Conservation (phyloP, 1,140 invertebrate species). For the Coboldia fuscipes region DNA sequence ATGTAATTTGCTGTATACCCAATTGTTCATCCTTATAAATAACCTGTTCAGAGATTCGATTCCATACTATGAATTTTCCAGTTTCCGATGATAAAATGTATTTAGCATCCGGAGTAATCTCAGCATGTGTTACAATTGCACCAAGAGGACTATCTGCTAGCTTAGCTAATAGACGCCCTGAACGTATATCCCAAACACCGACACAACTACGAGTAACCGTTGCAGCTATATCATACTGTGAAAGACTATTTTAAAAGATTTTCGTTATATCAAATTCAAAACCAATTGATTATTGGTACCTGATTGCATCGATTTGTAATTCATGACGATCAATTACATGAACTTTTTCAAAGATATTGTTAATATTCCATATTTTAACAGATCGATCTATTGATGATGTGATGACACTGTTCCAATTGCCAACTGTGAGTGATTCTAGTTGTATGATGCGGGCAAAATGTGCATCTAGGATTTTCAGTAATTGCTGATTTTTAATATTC, state of each 20-base stretch:
- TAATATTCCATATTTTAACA: conserved; percentile 98
- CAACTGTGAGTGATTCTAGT: conserved; percentile 61
- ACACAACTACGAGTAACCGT: conserved; percentile 83
- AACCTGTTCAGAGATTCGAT: conserved; percentile 59
- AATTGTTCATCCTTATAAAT: conserved; percentile 66
- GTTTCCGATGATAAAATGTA: conserved; percentile 81
- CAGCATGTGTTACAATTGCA: conserved; percentile 83
- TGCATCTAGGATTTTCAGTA: conserved; percentile 85
- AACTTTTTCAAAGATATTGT: conserved; percentile 96
- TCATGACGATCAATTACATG: conserved; percentile 91
- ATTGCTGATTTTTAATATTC: conserved; percentile 51
- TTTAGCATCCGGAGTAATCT: conserved; percentile 65
- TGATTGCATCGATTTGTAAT: conserved; percentile 81
- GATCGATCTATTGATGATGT: conserved; percentile 94
- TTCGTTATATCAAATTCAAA: background rate
- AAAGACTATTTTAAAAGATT: conserved; percentile 29
- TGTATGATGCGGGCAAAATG: conserved; percentile 94
- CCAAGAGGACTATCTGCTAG: conserved; percentile 80
- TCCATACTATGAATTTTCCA: conserved; percentile 83
- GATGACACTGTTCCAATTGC: conserved; percentile 83
- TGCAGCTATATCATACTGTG: conserved; percentile 52
- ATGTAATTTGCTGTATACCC: conserved; percentile 64
- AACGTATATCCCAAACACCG: conserved; percentile 84
- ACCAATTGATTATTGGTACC: conserved; percentile 23
- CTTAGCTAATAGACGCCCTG: conserved; percentile 61